Evolutionary conservation across 2,888 invertebrate genomes (phyloP), one percentile per base, ranked within the genome.

Genomic region (Clusia tigrina): DNA sequence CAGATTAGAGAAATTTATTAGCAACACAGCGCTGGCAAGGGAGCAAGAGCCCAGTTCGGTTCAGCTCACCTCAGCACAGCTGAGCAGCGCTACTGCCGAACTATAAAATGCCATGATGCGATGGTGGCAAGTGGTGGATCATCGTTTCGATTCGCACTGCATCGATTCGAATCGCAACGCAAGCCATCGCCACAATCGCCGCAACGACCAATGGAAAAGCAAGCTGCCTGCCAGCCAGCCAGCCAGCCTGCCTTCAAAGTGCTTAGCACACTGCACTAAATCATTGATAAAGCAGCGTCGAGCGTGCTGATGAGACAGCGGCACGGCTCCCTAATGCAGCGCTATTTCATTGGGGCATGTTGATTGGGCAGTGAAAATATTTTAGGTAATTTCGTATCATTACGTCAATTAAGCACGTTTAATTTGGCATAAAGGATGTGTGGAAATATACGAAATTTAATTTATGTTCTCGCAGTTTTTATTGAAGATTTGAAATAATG

Each of bases 1-100:
- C 72, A 70, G 72, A 72, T 72, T 71, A 72, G 71, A 69, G 67
- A 71, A 71, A 72, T 72, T 72, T 72, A 72, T 72, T 72, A 71
- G 68, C 62, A 54, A 54, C n/a, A 54, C 25, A 9, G 32, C 9
- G 54, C 15, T 17, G 25, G 10, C 52, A 22, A 12, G 20, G 22
- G 12, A 23, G 52, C 52, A 52, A 24, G 23, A 42, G n/a, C 52
- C 42, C 42, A 15, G 10, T 42, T 10, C 42, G 54, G 62, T 65
- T n/a, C n/a, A n/a, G n/a, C n/a, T n/a, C n/a, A n/a, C n/a, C n/a
- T n/a, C n/a, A n/a, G n/a, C 46, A 23, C 17, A 22, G 42, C 22
- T 22, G 6, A 12, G 23, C 37, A 24, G 9, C 12, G 37, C 37
- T 48, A 62, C 22, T 58, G 37, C 59, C 65, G 65, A n/a, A n/a